Evolutionary conservation across 1,140 invertebrate species (phyloP), one percentile per base, ranked within the genome.

Genomic region (Trialeurodes vaporariorum): DNA sequence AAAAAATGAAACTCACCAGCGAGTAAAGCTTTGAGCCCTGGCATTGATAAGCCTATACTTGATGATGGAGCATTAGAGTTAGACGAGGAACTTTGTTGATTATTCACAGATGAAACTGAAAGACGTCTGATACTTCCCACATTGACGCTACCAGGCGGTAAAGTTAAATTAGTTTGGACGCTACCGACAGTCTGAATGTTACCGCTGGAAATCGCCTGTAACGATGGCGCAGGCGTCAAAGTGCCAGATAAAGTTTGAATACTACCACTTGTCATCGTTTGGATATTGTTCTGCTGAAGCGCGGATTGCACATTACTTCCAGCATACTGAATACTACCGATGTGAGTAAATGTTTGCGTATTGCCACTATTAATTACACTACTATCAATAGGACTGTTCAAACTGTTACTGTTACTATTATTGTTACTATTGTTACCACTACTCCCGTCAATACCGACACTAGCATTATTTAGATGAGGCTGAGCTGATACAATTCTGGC

Each of bases 21-120:
- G 65, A 82, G 74, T 66, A 82, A 73, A 34, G 81, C 81, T 61
- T 79, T 81, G 25, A 82, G 75, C 27, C 80, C 81, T 61, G 81
- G 80, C 78, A 82, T 80, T 13, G 22, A 22, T 11, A 23, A n/a
- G 9, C 63, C 25, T 24, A 26, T 25, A 61, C 60, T 61, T 61
- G 60, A 61, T 22, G 25, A 9, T 11, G 60, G n/a, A 61, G 60
- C 60, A 61, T n/a, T 61, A 23, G 60, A 17, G 17, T 49, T 49
- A 49, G 34, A 49, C 5, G 34, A 49, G 34, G 34, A 49, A 49
- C 34, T 49, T 49, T 49, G 34, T 49, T 49, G 34, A 49, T 17
- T 49, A 49, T 49, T 49, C 34, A 49, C 34, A 49, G 34, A 49
- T 17, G 34, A 9, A 5, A 49, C 60, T 11, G 60, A 61, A 22